Evolutionary conservation across 2,113 vertebrate species (phyloP).

Genomic region (Macquaria australasica): DNA sequence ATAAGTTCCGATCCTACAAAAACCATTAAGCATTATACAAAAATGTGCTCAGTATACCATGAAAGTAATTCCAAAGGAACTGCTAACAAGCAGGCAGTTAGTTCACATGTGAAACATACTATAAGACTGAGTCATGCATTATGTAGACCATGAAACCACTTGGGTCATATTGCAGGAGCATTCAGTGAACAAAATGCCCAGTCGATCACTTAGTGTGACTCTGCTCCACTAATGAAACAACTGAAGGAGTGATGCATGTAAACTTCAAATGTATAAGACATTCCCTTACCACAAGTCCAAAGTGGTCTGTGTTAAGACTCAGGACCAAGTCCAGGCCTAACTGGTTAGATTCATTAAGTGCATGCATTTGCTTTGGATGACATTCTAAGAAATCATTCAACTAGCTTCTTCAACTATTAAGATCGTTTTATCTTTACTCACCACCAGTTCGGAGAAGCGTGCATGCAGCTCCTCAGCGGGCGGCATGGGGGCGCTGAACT

Average conservation of each 20-base stretch:
- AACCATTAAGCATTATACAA: background rate
- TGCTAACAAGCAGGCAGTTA: background rate
- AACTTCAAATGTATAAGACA: background rate
- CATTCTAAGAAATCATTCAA: background rate
- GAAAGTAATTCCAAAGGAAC: background rate
- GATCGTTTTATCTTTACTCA: constrained; percentile 81
- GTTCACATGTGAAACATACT: background rate
- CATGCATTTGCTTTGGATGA: background rate
- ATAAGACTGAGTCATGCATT: background rate
- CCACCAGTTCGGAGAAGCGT: constrained; percentile 96
- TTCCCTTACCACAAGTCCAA: background rate
- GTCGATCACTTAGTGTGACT: background rate
- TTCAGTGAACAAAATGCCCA: background rate
- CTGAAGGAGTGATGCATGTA: background rate
- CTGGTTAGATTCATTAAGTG: background rate
- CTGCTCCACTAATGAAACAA: background rate
- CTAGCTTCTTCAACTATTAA: background rate
- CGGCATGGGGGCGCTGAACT: constrained; percentile 95
- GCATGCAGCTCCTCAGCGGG: constrained; percentile 94
- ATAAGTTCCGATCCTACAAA: background rate
- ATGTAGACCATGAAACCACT: background rate
- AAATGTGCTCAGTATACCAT: background rate
- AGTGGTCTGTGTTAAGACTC: background rate
- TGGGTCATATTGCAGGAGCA: background rate
- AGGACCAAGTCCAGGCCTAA: background rate